Conservation (phyloP, 2,888 invertebrate genomes). For the Acrocyrtus sp. region DNA sequence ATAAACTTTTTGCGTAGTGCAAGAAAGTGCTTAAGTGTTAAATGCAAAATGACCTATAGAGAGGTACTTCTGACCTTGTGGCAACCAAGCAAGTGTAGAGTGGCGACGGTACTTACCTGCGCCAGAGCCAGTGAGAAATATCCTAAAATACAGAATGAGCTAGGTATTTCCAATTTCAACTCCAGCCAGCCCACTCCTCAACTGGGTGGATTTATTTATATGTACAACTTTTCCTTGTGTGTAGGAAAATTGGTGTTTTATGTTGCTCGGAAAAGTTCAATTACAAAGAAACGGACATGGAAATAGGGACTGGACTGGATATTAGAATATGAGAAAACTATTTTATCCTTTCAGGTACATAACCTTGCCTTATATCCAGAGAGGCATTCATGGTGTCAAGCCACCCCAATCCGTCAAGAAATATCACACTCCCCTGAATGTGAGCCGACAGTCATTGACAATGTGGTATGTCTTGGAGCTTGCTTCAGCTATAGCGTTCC, state of each 20-base stretch:
- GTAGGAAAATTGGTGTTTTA: too few relatives aligned
- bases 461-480: slow-evolving; percentile 78
- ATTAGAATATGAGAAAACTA: background rate
- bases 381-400: slow-evolving; percentile 78
- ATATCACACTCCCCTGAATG: slow-evolving; percentile 72
- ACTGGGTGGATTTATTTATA: too few relatives aligned
- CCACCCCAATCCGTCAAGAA: slow-evolving; percentile 70
- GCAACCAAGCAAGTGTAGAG: too few relatives aligned
- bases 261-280: too few relatives aligned
- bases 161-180: too few relatives aligned
- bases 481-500: slow-evolving; percentile 79
- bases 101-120: too few relatives aligned
- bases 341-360: slow-evolving; percentile 70
- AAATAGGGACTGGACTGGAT: background rate
- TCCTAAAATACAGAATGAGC: too few relatives aligned
- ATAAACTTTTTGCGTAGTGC: background rate
- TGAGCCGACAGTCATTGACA: slow-evolving; percentile 74
- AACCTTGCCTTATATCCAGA: slow-evolving; percentile 76
- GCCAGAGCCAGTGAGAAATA: too few relatives aligned
- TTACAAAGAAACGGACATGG: too few relatives aligned
- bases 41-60: slow-evolving; percentile 8
- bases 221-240: too few relatives aligned
- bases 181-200: too few relatives aligned
- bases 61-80: too few relatives aligned
- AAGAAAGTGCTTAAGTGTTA: background rate